These are phyloP conservation scores for Picus viridis DNA, from an alignment of 2,797 vertebrate species.

Conservation along the genomic window DNA sequence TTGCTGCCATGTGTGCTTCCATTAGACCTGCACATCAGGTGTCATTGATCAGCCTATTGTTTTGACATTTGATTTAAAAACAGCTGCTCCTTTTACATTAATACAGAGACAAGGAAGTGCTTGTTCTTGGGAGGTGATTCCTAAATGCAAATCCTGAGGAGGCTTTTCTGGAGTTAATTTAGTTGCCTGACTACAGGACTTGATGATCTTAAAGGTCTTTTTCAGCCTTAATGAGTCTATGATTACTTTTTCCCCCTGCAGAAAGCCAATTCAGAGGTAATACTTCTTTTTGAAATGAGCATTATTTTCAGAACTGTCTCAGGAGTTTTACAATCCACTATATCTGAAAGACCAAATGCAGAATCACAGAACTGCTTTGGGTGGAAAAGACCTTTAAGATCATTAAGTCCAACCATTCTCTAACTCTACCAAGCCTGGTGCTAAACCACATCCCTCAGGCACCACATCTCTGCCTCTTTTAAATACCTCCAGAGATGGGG, in stretches of 20 bases:
- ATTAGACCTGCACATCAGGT: background rate
- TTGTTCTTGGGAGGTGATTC: constrained; percentile 8
- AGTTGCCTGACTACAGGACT: background rate
- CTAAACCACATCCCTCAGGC: too few species aligned
- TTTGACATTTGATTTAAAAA: background rate
- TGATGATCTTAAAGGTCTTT: too few species aligned
- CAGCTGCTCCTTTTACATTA: background rate
- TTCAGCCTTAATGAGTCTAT: too few species aligned
- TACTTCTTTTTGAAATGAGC: background rate
- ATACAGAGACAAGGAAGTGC: background rate
- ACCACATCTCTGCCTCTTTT: too few species aligned
- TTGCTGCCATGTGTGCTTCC: background rate
- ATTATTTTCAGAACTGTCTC: constrained; percentile 2
- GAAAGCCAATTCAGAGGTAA: constrained; percentile 3
- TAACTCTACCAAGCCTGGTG: too few species aligned
- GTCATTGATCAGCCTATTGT: background rate
- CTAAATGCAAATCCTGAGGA: background rate
- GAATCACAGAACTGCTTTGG: background rate
- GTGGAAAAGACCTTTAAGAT: too few species aligned
- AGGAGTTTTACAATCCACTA: background rate
- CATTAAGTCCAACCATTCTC: too few species aligned
- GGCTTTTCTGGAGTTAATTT: background rate
- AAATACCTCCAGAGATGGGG: too few species aligned
- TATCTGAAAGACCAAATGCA: background rate
- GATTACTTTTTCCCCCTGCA: background rate